Evolutionary conservation across 2,797 vertebrate genomes (phyloP), one percentile per base, ranked within the genome.

Genomic region (Aplochiton taeniatus): DNA sequence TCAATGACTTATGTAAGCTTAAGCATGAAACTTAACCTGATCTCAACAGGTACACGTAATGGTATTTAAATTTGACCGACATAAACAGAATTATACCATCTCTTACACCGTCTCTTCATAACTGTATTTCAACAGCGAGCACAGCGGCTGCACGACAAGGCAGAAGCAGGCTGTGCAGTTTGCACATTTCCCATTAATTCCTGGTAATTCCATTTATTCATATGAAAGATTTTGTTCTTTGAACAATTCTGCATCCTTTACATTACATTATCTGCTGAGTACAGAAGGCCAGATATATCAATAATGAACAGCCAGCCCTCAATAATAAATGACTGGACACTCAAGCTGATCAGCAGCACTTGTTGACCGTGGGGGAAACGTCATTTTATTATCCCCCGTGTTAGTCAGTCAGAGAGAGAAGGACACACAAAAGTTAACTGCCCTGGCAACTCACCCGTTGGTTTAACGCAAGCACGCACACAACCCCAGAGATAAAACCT

Each of bases 271-370:
- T 84, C 72, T 87, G 83, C 79, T 79, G 84, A 65, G 70, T 76
- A 83, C 71, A 77, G 69, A 84, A 90, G 83, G 76, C 74, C 76
- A 79, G 58, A 48, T 65, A 62, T 69, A 87, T 89, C 82, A 90
- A 90, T 89, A 88, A 90, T 89, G 74, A 85, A 89, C 72, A 76
- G 65, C 63, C 49, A 58, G 78, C 81, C 72, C 76, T 89, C 81
- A 87, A 87, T 89, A 87, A 89, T 89, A 81, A 74, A 91, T 87
- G 89, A 65, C 80, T 74, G 77, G 72, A 83, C 59, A 77, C 75
- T 74, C 47, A 55, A 75, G 62, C 79, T 62, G 76, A 69, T 67
- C 77, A 81, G 77, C 80, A 78, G 82, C 6, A 31, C 79, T 78
- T 81, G 80, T 86, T 87, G 84, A 77, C 79, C 79, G 61, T 63